These are phyloP conservation scores for Drosophila putrida DNA, from an alignment of 2,888 invertebrate genomes.

Conservation along the genomic window DNA sequence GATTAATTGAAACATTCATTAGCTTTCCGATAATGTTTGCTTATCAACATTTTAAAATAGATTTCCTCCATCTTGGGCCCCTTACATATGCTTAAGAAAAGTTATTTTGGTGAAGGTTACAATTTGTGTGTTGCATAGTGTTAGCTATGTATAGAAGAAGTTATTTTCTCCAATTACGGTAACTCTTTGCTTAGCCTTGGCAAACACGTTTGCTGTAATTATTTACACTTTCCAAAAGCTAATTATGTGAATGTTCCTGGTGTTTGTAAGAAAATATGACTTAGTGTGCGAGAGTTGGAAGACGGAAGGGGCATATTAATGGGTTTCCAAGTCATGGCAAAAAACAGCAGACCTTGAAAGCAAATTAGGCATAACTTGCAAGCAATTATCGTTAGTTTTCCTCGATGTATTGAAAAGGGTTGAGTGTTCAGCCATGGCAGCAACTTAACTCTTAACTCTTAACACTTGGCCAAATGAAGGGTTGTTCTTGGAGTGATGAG, in stretches of 20 bases:
- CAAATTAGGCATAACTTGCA: constrained; percentile 78
- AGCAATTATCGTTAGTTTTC: constrained; percentile 79
- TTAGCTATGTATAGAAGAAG: background rate
- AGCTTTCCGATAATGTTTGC: too few species aligned
- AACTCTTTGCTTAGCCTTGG: constrained; percentile 22
- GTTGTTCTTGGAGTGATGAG: constrained; percentile 37
- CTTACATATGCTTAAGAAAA: too few species aligned
- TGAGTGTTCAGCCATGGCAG: constrained; percentile 34
- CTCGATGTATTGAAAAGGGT: constrained; percentile 66
- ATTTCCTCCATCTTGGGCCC: too few species aligned
- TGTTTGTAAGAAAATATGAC: constrained; percentile 63
- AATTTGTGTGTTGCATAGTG: background rate
- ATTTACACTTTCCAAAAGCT: constrained; percentile 71
- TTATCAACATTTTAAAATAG: too few species aligned
- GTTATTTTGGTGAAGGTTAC: too few species aligned
- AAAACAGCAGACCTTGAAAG: constrained; percentile 74
- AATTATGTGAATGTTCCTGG: constrained; percentile 49
- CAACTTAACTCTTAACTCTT: background rate
- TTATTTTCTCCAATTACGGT: constrained; percentile 13
- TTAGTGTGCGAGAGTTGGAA: background rate
- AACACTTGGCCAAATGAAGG: constrained; percentile 35
- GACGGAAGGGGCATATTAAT: constrained; percentile 48
- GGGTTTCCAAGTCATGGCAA: constrained; percentile 67
- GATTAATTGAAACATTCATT: too few species aligned
- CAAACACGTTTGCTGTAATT: constrained; percentile 56